phyloP scores from a whole-genome alignment of 2,113 vertebrate species.

The Jaculus jaculus region DNA sequence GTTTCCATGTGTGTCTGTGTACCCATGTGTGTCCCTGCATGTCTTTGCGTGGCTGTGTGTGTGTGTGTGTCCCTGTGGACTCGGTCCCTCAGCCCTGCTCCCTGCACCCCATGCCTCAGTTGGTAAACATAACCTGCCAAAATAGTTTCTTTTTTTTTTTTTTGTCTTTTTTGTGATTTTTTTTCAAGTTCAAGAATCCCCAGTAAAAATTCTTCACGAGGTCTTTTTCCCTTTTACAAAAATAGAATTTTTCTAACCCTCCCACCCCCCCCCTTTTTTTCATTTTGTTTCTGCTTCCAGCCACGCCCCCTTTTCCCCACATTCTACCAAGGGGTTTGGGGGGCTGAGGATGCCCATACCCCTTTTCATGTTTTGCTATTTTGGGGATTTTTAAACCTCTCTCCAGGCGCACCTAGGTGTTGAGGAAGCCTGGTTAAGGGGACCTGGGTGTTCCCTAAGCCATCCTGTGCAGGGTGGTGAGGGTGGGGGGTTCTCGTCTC shows the following conservation, averaged over 20 bases:
- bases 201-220: conserved; percentile 82
- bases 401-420: conserved; percentile 44
- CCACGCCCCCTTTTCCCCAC: conserved; percentile 68
- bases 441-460: background rate
- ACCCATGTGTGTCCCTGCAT: background rate
- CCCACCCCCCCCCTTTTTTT: conserved; percentile 62
- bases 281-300: conserved; percentile 75
- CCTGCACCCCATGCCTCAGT: conserved; percentile 58
- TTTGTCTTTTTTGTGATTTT: conserved; percentile 64
- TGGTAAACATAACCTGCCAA: conserved; percentile 81
- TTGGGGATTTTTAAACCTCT: conserved; percentile 81
- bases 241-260: conserved; percentile 81
- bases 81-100: conserved; percentile 41
- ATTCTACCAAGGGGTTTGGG: conserved; percentile 9
- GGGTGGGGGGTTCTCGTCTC: conserved; percentile 39
- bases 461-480: conserved; percentile 19
- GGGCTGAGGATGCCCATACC: conserved; percentile 47
- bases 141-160: conserved; percentile 74
- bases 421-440: conserved; percentile 42
- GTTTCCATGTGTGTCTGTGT: background rate
- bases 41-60: background rate
- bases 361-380: conserved; percentile 61
- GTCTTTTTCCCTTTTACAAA: conserved; percentile 83
- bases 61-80: conserved; percentile 2
- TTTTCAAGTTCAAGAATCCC: conserved; percentile 82